Conservation (phyloP, 2,888 invertebrate species). For the Plebejus argus region DNA sequence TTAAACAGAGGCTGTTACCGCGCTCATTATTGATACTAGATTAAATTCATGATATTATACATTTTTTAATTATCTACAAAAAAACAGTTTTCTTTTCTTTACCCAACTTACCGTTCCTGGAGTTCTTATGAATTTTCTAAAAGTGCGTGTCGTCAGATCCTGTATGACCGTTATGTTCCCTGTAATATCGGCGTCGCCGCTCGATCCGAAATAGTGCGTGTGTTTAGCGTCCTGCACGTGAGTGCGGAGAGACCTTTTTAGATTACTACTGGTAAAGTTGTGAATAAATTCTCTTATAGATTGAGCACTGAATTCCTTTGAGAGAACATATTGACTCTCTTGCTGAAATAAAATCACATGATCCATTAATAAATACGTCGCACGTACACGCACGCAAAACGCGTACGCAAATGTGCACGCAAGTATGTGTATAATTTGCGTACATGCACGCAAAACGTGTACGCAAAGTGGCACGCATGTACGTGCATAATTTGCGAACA, state of each 20-base stretch:
- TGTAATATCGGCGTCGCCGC: constrained; percentile 46
- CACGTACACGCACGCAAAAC: not conserved
- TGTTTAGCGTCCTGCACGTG: constrained; percentile 60
- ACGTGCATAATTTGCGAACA: not conserved
- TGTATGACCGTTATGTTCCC: constrained; percentile 73
- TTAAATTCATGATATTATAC: too few species aligned
- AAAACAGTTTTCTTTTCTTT: not conserved
- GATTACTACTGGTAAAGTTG: constrained; percentile 70
- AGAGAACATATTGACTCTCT: constrained; percentile 85
- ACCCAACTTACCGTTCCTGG: constrained; percentile 77
- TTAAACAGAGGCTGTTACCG: too few species aligned
- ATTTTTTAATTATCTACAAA: too few species aligned
- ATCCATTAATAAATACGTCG: not conserved
- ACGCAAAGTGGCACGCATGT: not conserved
- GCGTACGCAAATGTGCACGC: not conserved
- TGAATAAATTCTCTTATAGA: constrained; percentile 77
- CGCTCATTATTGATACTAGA: too few species aligned
- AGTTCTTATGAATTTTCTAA: constrained; percentile 82
- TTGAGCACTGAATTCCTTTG: constrained; percentile 72
- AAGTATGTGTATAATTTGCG: not conserved
- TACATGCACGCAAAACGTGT: not conserved
- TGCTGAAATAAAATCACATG: constrained; percentile 68
- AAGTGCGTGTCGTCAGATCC: constrained; percentile 85
- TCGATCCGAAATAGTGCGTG: constrained; percentile 69
- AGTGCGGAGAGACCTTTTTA: constrained; percentile 67